Base-by-base conservation (phyloP, 1,140 invertebrate genomes). In the Camponotus floridanus region DNA sequence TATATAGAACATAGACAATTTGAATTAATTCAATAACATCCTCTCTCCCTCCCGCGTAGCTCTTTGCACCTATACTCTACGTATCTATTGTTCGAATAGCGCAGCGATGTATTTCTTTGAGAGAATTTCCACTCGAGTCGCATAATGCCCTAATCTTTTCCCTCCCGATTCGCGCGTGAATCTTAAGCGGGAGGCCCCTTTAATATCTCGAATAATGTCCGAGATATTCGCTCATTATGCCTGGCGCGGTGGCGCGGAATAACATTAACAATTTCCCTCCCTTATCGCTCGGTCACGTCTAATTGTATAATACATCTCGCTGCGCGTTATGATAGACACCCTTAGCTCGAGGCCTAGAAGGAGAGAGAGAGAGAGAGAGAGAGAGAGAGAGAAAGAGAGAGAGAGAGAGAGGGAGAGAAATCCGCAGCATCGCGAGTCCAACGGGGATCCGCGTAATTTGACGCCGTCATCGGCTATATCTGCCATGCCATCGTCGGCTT, bases 221-320 rank as follows among this genome's bases (percentile, higher is more conserved):
- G 65, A 39, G 70, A 78, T 73, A 81, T 45, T 81, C 55, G 51
- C 67, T 81, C 79, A 73, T 83, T 73, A 73, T 83, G n/a, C 26
- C 55, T 36, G 79, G 71, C 79, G 26, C 68, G 45, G 48, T 55
- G 33, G 36, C 48, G 9, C 57, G 39, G 55, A 61, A 73, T 73
- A 73, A 73, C 68, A 83, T 83, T 83, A 83, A 73, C 79, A 83
- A 83, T 74, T 68, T 83, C 55, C 45, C 68, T 33, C 55, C 67
- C 67, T 73, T 83, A 83, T 83, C 68, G 55, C 68, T n/a, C 68
- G 55, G 79, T 83, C 55, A 57, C 48, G 79, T 73, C 79, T 73
- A 61, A 45, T 55, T 73, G 21, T 42, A 79, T 65, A 51, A 51
- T 51, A 51, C 48, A 81, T 59, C 55, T 73, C 79, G 11, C 48